Evolutionary conservation across 1,140 invertebrate genomes (phyloP).

Genomic region (Meloidogyne chitwoodi): DNA sequence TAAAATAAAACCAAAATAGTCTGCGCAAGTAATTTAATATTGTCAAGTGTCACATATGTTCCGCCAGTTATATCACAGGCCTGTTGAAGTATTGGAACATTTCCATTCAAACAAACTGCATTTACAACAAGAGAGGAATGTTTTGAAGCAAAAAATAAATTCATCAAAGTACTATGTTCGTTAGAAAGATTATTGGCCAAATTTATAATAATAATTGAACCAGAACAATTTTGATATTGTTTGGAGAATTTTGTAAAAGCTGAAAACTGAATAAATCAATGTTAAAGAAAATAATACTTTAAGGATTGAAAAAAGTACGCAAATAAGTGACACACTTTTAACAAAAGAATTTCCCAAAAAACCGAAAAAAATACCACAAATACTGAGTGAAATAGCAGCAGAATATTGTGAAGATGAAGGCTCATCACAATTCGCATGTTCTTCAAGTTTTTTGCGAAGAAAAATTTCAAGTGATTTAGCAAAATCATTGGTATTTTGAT

Average conservation of each 20-base stretch:
- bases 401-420: slow-evolving; percentile 23
- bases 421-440: neutral
- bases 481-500: slow-evolving; percentile 1
- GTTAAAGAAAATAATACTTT: neutral
- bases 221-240: slow-evolving; percentile 17
- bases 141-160: slow-evolving; percentile 36
- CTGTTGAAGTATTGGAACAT: slow-evolving; percentile 40
- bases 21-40: slow-evolving; percentile 16
- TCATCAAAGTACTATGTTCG: slow-evolving; percentile 38
- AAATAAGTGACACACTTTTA: too few relatives aligned
- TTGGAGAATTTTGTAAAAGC: slow-evolving; percentile 33
- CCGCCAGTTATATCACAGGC: slow-evolving; percentile 38
- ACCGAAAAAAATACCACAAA: slow-evolving; percentile 29
- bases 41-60: slow-evolving; percentile 14
- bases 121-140: slow-evolving; percentile 28
- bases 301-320: neutral
- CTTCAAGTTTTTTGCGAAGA: slow-evolving; percentile 1
- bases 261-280: slow-evolving; percentile 17
- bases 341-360: neutral
- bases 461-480: slow-evolving; percentile 10
- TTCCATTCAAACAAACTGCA: slow-evolving; percentile 26
- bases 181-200: slow-evolving; percentile 26
- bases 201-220: slow-evolving; percentile 35
- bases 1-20: slow-evolving; percentile 31
- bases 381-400: slow-evolving; percentile 23